phyloP scores from a whole-genome alignment of 2,888 invertebrate species.

The Parapristionchus giblindavisi region DNA sequence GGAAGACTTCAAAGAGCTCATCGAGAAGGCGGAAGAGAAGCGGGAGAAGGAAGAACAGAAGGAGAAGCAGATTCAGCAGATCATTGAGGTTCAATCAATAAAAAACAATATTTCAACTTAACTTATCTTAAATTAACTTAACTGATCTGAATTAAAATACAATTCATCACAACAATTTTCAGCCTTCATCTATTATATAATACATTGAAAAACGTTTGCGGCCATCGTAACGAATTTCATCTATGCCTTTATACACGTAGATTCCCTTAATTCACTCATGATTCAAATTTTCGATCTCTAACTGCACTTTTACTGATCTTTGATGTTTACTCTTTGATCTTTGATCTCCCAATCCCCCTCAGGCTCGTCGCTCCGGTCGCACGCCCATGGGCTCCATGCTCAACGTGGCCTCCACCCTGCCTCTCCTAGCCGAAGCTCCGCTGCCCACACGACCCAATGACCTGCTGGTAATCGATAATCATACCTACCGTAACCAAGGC shows the following conservation, averaged over 20 bases:
- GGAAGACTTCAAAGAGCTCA: conserved; percentile 55
- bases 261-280: no score
- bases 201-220: no score
- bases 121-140: background rate
- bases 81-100: no score
- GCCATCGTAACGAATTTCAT: no score
- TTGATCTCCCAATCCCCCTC: no score
- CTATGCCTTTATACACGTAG: no score
- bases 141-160: background rate
- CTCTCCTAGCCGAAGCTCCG: background rate
- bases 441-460: conserved; percentile 2
- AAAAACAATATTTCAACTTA: no score
- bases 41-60: conserved; percentile 33
- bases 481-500: no score
- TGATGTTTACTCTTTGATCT: no score
- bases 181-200: background rate
- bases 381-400: conserved; percentile 1
- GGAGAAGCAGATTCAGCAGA: conserved; percentile 32
- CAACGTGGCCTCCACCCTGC: background rate
- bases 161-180: background rate
- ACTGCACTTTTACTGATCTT: no score
- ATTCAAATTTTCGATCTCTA: no score
- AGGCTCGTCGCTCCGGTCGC: background rate
- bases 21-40: conserved; percentile 47
- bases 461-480: background rate